Base-by-base conservation (phyloP, 2,888 invertebrate genomes). In the Lasioglossum zephyrum region DNA sequence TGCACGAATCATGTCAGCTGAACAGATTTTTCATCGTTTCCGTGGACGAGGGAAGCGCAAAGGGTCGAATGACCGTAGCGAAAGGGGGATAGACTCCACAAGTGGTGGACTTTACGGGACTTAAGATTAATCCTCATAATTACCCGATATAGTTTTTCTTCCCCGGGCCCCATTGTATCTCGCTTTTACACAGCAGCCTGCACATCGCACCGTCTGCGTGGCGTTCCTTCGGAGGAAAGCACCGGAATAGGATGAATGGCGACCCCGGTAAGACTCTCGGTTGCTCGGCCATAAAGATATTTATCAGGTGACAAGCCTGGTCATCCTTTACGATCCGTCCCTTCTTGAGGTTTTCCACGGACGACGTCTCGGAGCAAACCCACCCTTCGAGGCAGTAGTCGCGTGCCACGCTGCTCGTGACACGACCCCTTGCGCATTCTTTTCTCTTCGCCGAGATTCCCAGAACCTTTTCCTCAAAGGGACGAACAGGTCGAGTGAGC, bases 51-150 rank as follows among this genome's bases (percentile, higher is more conserved):
- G 78, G 60, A 72, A 72, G 66, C 79, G 53, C 31, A 47, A 57
- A 49, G 73, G 69, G 77, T 77, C 57, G 74, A 73, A 73, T 72
- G 63, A 75, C 69, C 39, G 39, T 49, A 73, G 60, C 22, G 78
- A 81, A 85, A 82, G 73, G 87, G 85, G 82, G 88, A 81, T 85
- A 87, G 91, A 90, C 93, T 94, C 94, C 90, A 95, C 95, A 94
- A 95, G 94, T 95, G 95, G 94, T 92, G 94, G 94, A 94, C 94
- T 95, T 95, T 94, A 93, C 93, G 93, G 93, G 94, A 93, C 93
- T 95, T 94, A 94, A 93, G 93, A 95, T 94, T 95, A 94, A 95
- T 95, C 94, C 94, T 92, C 93, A 92, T 94, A 95, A 95, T 95
- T 95, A 94, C 94, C 91, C 91, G 92, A 92, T 93, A 90, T 90